These are phyloP conservation scores for Cecidostiba fungosa DNA, from an alignment of 2,888 invertebrate species.

Conservation along the genomic window DNA sequence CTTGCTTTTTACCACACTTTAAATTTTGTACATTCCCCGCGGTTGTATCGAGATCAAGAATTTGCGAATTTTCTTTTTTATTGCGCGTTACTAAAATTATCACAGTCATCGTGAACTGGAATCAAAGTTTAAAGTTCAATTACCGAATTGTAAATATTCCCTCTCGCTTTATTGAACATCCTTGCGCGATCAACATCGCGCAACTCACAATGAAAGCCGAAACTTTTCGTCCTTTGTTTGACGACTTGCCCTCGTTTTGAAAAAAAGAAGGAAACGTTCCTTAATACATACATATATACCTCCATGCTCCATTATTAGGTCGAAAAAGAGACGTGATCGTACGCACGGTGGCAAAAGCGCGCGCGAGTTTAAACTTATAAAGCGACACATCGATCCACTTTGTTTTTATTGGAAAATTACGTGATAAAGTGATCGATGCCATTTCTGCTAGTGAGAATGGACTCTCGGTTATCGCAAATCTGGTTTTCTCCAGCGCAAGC, in stretches of 20 bases:
- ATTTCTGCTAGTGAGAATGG: not conserved
- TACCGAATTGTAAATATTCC: not conserved
- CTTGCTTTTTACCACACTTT: not conserved
- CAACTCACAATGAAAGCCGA: not conserved
- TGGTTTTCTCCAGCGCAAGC: not conserved
- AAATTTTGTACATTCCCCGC: not conserved
- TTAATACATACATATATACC: not conserved
- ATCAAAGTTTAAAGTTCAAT: constrained; percentile 3
- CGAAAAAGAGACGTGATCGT: constrained; percentile 35
- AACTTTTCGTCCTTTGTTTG: constrained; percentile 25
- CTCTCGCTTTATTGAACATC: constrained; percentile 6
- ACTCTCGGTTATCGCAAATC: not conserved
- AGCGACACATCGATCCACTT: not conserved
- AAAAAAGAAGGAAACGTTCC: constrained; percentile 15
- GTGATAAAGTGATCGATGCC: constrained; percentile 3
- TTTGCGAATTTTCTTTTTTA: not conserved
- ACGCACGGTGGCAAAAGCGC: constrained; percentile 8
- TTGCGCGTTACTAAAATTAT: not conserved
- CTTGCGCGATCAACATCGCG: constrained; percentile 28
- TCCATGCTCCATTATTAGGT: not conserved
- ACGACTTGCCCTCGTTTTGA: constrained; percentile 26
- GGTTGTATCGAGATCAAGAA: too few species aligned
- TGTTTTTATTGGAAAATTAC: constrained; percentile 5
- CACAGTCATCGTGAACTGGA: not conserved
- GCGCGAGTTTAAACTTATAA: not conserved